These are phyloP conservation scores for Ptychadena robeensis DNA, from an alignment of 2,797 vertebrate species.

Conservation along the genomic window DNA sequence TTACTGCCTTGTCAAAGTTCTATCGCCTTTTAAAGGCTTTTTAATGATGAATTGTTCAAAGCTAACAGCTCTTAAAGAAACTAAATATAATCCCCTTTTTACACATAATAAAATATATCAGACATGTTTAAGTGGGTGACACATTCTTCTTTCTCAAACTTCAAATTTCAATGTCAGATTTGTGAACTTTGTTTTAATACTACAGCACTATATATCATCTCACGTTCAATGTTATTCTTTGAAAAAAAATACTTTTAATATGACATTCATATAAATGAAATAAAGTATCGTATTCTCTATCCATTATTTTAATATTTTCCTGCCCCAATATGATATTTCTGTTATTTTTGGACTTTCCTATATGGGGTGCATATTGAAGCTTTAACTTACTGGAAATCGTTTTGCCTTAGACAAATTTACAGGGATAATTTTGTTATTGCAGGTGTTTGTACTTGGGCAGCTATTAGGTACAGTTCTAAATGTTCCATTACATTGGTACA, in stretches of 20 bases:
- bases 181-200: constrained; percentile 24
- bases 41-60: constrained; percentile 25
- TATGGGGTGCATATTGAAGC: constrained; percentile 88
- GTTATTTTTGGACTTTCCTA: constrained; percentile 89
- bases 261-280: constrained; percentile 74
- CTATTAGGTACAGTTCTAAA: constrained; percentile 87
- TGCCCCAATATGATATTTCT: constrained; percentile 83
- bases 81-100: constrained; percentile 13
- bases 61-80: constrained; percentile 14
- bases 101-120: constrained; percentile 39
- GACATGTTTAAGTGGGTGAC: constrained; percentile 26
- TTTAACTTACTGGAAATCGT: constrained; percentile 89
- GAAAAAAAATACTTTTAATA: constrained; percentile 77
- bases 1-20: background rate
- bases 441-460: constrained; percentile 95
- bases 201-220: constrained; percentile 31
- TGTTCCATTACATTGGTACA: constrained; percentile 82
- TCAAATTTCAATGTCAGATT: constrained; percentile 26
- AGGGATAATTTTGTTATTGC: constrained; percentile 91
- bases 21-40: constrained; percentile 20
- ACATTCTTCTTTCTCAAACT: constrained; percentile 19
- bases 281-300: constrained; percentile 78
- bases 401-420: constrained; percentile 83
- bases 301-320: constrained; percentile 82
- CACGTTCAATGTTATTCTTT: constrained; percentile 77